Base-by-base conservation (phyloP, 2,113 vertebrate species). In the Collichthys lucidus region DNA sequence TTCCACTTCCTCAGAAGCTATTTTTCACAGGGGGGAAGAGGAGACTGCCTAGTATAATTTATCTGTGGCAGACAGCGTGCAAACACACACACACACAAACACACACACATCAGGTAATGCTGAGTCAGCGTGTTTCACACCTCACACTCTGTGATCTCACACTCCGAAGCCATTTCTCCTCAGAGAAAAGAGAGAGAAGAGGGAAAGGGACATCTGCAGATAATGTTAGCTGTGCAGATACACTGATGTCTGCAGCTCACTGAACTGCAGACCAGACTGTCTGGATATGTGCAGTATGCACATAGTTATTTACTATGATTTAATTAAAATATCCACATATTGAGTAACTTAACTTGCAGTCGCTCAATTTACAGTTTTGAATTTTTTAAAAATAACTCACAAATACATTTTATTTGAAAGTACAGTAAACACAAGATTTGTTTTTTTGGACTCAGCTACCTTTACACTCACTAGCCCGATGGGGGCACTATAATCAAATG, bases 41-140 rank as follows among this genome's bases (percentile, higher is more conserved):
- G 60, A 69, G 20, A 82, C 9, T 60, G 63, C 53, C 57, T 40
- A 20, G 22, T 66, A 9, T n/a, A 71, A 55, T 82, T 60, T 65
- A 26, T 79, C 63, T 67, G 60, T 57, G 24, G 49, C 24, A 74
- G 50, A 74, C 52, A 71, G 66, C 29, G 15, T 26, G n/a, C 31
- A 65, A 24, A 53, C 44, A 63, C 9, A 42, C 17, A 19, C 0
- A 20, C 49, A 50, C 16, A 19, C 49, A 50, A 17, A 19, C 46
- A 66, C 57, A 59, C 29, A 75, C 56, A 62, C 60, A 61, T 49
- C 56, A 16, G 35, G 26, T 57, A 19, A 70, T 81, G 82, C 85
- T 89, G 83, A 84, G 75, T 86, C 85, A 55, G 83, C 57, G 56
- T 11, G 24, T 86, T 86, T 87, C 65, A 80, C 68, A 77, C 75